phyloP scores from a whole-genome alignment of 2,797 vertebrate genomes.

The Nyctalus aviator region DNA sequence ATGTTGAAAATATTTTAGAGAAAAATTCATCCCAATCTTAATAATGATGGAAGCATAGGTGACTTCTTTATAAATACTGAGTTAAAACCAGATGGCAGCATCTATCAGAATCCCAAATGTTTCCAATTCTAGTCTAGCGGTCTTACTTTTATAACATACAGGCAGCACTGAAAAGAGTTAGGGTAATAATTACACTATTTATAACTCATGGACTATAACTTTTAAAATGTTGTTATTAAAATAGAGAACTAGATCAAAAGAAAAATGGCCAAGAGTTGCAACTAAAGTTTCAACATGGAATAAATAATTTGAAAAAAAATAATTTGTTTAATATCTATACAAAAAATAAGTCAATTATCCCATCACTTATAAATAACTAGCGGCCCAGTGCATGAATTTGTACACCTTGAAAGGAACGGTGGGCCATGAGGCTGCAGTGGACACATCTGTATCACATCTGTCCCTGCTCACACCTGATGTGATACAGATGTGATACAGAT shows the following conservation, averaged over 20 bases:
- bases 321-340: not conserved
- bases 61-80: not conserved
- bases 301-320: not conserved
- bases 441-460: too few relatives aligned
- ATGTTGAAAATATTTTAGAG: conserved; percentile 11
- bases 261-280: not conserved
- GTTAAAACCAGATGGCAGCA: not conserved
- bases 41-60: not conserved
- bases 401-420: too few relatives aligned
- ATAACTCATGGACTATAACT: not conserved
- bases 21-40: not conserved
- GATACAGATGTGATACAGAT: too few relatives aligned
- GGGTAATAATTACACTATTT: not conserved
- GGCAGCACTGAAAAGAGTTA: not conserved
- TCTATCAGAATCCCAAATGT: not conserved
- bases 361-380: not conserved
- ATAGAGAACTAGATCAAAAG: not conserved
- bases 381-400: too few relatives aligned
- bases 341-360: not conserved
- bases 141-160: not conserved
- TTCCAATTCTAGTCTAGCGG: not conserved
- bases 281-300: not conserved
- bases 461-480: too few relatives aligned
- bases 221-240: not conserved
- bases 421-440: too few relatives aligned